Evolutionary conservation across 2,797 vertebrate genomes (phyloP).

Genomic region (Anguilla anguilla): DNA sequence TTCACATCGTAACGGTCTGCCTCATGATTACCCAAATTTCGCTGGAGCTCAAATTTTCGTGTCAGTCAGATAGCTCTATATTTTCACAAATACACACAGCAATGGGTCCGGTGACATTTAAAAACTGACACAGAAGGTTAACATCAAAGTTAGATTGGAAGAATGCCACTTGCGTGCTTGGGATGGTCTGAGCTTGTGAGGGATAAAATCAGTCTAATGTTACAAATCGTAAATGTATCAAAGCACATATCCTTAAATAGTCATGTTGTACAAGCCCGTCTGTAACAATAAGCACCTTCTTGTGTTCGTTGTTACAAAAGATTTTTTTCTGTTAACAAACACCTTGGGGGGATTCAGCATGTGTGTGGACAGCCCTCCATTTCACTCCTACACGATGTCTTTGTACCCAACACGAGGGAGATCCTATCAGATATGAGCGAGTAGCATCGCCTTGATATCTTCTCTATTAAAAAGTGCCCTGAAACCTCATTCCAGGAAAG

Average conservation of each 20-base stretch:
- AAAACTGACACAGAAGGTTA: not conserved
- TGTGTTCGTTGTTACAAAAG: not conserved
- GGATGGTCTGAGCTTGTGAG: not conserved
- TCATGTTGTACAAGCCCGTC: not conserved
- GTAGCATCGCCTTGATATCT: not conserved
- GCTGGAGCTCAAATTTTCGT: not conserved
- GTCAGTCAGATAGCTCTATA: conserved; percentile 7
- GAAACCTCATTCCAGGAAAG: not conserved
- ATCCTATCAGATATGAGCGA: not conserved
- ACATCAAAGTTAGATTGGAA: not conserved
- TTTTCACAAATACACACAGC: conserved; percentile 20
- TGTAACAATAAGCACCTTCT: not conserved
- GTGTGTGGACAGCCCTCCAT: not conserved
- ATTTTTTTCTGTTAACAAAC: not conserved
- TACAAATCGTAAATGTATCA: not conserved
- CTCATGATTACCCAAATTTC: conserved; percentile 9
- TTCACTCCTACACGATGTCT: not conserved
- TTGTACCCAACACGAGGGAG: not conserved
- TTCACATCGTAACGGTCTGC: not conserved
- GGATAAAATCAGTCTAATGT: not conserved
- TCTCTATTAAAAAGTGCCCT: not conserved
- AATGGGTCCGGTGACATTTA: not conserved
- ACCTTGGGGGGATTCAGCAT: not conserved
- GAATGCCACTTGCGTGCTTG: not conserved
- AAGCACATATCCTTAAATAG: not conserved